Evolutionary conservation across 2,888 invertebrate genomes (phyloP).

Genomic region (Dynastes hyllus): DNA sequence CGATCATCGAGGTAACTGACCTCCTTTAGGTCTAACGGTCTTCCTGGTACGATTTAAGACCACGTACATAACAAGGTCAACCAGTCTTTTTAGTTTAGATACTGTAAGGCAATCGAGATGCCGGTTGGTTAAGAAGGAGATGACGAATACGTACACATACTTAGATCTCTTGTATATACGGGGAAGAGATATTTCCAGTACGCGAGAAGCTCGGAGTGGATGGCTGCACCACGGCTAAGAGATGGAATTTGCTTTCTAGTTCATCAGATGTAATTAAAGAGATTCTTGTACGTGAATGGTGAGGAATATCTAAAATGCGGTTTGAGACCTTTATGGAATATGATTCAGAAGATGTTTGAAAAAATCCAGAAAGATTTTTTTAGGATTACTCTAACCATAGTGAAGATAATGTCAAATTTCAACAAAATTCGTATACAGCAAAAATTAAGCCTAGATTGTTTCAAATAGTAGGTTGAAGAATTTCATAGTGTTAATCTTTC

Average conservation of each 20-base stretch:
- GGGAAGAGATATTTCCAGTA: background rate
- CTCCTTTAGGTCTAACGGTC: conserved; percentile 60
- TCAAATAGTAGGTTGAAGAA: too few relatives aligned
- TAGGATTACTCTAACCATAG: too few relatives aligned
- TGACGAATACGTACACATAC: background rate
- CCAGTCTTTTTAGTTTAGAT: conserved; percentile 42
- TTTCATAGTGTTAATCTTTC: too few relatives aligned
- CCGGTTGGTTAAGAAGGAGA: background rate
- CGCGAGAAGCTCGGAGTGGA: background rate
- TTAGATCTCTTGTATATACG: background rate
- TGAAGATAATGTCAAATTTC: too few relatives aligned
- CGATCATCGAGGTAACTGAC: conserved; percentile 59
- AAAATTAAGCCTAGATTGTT: too few relatives aligned
- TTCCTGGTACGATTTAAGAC: conserved; percentile 57
- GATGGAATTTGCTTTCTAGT: conserved; percentile 29
- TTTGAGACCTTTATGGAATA: background rate
- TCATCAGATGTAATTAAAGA: conserved; percentile 19
- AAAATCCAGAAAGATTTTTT: too few relatives aligned
- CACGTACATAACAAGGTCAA: conserved; percentile 56
- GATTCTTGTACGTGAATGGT: conserved; percentile 4
- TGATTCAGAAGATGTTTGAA: too few relatives aligned
- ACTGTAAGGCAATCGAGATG: conserved; percentile 29
- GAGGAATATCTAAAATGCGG: background rate
- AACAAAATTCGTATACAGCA: too few relatives aligned
- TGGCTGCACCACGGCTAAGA: background rate